A percentile compares a stretch with the other conserved stretches of the same genome.
phyloP scores from a whole-genome alignment of 2,113 vertebrate species.

The Ploceus nigricollis region DNA sequence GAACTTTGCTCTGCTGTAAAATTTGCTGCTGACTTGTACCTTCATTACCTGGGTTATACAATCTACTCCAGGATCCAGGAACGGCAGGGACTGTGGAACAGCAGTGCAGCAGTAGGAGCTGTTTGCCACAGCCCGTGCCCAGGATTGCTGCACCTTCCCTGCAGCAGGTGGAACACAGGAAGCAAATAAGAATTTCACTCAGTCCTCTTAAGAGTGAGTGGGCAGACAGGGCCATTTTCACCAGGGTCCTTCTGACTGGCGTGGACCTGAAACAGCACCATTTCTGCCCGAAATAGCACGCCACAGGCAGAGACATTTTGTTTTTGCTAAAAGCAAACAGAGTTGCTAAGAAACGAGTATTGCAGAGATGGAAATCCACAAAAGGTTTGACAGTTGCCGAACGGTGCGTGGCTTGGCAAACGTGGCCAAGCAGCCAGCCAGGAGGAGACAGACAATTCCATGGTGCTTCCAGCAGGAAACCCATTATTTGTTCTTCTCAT shows the following conservation, averaged over 20 bases:
- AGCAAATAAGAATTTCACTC: neutral
- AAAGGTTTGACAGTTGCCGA: slow-evolving; percentile 37
- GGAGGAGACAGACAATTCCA: neutral
- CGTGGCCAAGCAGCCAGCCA: neutral
- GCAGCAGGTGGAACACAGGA: neutral
- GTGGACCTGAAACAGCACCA: neutral
- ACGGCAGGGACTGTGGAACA: neutral
- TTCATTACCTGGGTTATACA: neutral
- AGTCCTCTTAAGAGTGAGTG: neutral
- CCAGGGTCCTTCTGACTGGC: slow-evolving; percentile 17
- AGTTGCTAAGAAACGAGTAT: slow-evolving; percentile 70
- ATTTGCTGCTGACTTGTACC: neutral
- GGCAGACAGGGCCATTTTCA: neutral
- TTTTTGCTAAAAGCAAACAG: slow-evolving; percentile 62
- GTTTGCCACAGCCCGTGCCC: neutral
- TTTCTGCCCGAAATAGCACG: slow-evolving; percentile 52
- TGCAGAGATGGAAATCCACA: slow-evolving; percentile 53
- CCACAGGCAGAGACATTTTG: slow-evolving; percentile 64
- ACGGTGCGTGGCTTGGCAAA: neutral
- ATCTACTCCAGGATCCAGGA: neutral
- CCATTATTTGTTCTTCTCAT: neutral
- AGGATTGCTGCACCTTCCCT: neutral
- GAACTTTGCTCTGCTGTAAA: neutral
- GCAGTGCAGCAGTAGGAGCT: neutral
- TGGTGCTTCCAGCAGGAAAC: neutral